Evolutionary conservation across 2,797 vertebrate genomes (phyloP), one percentile per base, ranked within the genome.

Genomic region (Parotocinclus haroldoi): DNA sequence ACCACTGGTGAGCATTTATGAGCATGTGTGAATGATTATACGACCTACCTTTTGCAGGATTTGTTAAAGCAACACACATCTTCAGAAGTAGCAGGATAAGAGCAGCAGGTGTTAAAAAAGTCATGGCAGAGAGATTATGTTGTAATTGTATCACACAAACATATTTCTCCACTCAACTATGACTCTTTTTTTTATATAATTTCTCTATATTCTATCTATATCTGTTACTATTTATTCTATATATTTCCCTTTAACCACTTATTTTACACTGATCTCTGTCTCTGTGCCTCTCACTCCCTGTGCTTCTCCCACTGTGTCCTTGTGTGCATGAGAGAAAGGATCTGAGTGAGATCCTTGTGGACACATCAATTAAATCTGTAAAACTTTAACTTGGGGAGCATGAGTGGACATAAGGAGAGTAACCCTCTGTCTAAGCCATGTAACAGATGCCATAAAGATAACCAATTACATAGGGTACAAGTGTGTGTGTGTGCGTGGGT

Each of bases 351-450:
- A 64, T 49, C 82, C 84, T 85, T 83, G 82, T 81, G 80, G 77
- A 88, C 83, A 86, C 83, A 87, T 86, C 87, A 88, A 87, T 86
- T 75, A 77, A 78, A 56, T 50, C 48, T 52, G 87, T 89, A 63
- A 87, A 88, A 77, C 72, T 85, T 90, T 90, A 90, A 90, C 90
- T 67, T 68, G 64, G 17, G 46, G 10, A 14, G 44, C 75, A 72
- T 76, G 71, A 80, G 71, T 73, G 69, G 70, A 73, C 71, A 75
- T 75, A 63, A 66, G 51, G 58, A 68, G 52, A 58, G 58, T 14
- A 49, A 39, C 39, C 56, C 49, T 49, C 37, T 52, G 60, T 55
- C 58, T 27, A 60, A 45, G 16, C 36, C 62, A 60, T 72, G 37
- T 72, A 58, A 69, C 45, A 9, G 39, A 51, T 36, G 57, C 48